These are phyloP conservation scores for Botia almorhae DNA, from an alignment of 2,797 vertebrate species.

Conservation along the genomic window DNA sequence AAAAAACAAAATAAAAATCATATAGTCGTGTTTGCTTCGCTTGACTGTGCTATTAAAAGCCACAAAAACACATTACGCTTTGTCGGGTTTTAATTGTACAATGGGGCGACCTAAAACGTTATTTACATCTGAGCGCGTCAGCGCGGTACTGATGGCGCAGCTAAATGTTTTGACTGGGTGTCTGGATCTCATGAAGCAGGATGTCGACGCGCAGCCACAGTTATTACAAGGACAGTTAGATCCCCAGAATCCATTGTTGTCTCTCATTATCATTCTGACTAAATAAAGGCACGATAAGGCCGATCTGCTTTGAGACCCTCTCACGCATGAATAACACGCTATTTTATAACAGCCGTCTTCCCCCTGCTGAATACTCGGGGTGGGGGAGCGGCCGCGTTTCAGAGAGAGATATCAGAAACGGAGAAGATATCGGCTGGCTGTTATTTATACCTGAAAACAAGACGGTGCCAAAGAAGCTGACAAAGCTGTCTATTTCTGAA, in stretches of 20 bases:
- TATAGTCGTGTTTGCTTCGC: not conserved
- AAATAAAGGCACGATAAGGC: slow-evolving; percentile 59
- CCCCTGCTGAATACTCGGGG: slow-evolving; percentile 17
- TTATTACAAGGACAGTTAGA: slow-evolving; percentile 56
- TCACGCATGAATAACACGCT: slow-evolving; percentile 60
- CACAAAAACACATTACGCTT: slow-evolving; percentile 34
- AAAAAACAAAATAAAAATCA: not conserved
- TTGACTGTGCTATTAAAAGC: slow-evolving; percentile 26
- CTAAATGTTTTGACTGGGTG: slow-evolving; percentile 58
- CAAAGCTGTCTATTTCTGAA: slow-evolving; percentile 37
- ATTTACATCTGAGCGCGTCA: slow-evolving; percentile 47
- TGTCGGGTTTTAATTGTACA: slow-evolving; percentile 37
- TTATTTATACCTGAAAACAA: slow-evolving; percentile 45
- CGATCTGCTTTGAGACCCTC: slow-evolving; percentile 56
- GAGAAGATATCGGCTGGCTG: slow-evolving; percentile 39
- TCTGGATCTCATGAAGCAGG: slow-evolving; percentile 50
- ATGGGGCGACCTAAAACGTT: slow-evolving; percentile 30
- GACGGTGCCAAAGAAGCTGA: slow-evolving; percentile 36
- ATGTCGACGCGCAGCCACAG: slow-evolving; percentile 54
- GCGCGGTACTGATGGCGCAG: slow-evolving; percentile 33
- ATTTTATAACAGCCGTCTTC: slow-evolving; percentile 49
- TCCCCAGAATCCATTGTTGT: slow-evolving; percentile 57
- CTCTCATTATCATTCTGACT: slow-evolving; percentile 60
- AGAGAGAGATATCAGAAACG: slow-evolving; percentile 43
- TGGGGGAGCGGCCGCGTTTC: not conserved